Conservation (phyloP, 2,113 vertebrate genomes). For the Spheniscus mendiculus region DNA sequence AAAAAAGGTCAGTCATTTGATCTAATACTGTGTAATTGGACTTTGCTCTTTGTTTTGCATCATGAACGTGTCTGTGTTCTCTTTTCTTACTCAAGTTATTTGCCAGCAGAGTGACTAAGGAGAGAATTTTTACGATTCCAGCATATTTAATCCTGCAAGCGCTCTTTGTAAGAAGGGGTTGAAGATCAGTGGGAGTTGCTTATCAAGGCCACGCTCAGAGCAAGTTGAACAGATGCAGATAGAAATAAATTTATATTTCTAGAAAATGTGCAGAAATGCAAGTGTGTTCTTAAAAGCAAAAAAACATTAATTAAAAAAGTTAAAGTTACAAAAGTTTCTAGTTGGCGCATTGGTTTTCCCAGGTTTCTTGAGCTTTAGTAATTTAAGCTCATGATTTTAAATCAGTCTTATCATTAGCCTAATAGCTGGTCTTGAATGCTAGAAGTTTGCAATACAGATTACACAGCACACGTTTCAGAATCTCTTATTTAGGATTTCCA, state of each 20-base stretch:
- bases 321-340: not conserved
- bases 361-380: not conserved
- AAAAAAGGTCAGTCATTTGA: not conserved
- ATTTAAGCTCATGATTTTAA: not conserved
- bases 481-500: not conserved
- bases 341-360: not conserved
- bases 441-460: not conserved
- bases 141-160: not conserved
- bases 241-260: not conserved
- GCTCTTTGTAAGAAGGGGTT: not conserved
- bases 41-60: not conserved
- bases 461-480: not conserved
- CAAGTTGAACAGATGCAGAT: not conserved
- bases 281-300: not conserved
- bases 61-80: not conserved
- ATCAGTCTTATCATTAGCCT: not conserved
- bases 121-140: not conserved
- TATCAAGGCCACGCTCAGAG: not conserved
- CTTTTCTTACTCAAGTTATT: not conserved
- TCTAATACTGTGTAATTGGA: not conserved
- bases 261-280: not conserved
- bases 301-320: not conserved
- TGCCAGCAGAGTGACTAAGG: not conserved
- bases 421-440: not conserved
- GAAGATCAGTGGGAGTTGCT: not conserved